phyloP scores from a whole-genome alignment of 64 coral and sea anemone genomes.

The Catalaphyllia jardinei region DNA sequence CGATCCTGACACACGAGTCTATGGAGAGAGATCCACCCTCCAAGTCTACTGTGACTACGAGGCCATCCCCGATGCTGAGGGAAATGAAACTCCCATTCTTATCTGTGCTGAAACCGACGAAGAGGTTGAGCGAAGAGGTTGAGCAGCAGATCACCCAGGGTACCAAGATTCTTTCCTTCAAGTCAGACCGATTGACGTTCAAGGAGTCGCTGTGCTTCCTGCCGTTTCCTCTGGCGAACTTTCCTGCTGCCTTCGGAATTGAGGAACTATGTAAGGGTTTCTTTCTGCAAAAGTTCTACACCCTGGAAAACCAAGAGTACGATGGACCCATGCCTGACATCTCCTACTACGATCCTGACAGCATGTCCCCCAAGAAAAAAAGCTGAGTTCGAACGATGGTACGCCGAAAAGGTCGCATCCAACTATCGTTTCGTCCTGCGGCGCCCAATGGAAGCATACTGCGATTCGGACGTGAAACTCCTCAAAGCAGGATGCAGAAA shows the following conservation, averaged over 20 bases:
- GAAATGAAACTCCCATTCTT: too few species aligned
- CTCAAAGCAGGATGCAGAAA: constrained; percentile 2
- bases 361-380: background rate
- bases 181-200: background rate
- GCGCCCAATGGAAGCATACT: constrained; percentile 21
- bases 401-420: background rate
- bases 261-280: background rate
- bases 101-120: too few species aligned
- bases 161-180: background rate
- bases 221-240: too few species aligned
- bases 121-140: too few species aligned
- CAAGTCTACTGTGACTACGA: too few species aligned
- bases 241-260: background rate
- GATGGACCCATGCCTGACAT: background rate
- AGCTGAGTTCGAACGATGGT: background rate
- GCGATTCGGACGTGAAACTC: constrained; percentile 39
- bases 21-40: too few species aligned
- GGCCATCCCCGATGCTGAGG: too few species aligned
- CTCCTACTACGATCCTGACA: background rate
- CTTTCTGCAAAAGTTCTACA: constrained; percentile 1
- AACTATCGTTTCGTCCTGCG: background rate
- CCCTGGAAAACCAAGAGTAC: too few species aligned
- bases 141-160: background rate
- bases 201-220: background rate
- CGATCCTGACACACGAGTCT: too few species aligned